Percentiles rank a stretch among this genome's conserved stretches.
Conservation (phyloP, 2,113 vertebrate species). For the Dicaeum eximium region DNA sequence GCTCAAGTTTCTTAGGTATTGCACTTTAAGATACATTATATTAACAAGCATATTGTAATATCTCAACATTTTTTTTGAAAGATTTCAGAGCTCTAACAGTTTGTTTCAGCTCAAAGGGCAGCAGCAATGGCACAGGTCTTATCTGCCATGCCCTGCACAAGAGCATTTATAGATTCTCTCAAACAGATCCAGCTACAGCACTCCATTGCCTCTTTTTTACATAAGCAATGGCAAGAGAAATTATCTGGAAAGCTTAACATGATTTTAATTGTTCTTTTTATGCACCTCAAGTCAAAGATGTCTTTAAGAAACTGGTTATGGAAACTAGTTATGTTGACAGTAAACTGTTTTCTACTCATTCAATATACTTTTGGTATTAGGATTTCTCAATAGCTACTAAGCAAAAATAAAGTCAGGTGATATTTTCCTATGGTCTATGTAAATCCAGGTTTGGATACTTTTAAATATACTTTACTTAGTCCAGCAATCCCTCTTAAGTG, state of each 20-base stretch:
- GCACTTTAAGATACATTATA: neutral
- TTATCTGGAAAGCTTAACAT: neutral
- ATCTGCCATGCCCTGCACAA: neutral
- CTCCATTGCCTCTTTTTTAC: neutral
- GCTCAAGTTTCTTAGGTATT: neutral
- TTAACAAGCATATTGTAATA: neutral
- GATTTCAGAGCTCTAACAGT: neutral
- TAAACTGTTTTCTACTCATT: neutral
- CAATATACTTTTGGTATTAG: neutral
- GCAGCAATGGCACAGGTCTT: neutral
- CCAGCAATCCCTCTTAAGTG: neutral
- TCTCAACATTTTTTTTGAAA: neutral
- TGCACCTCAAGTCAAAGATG: neutral
- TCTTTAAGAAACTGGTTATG: neutral
- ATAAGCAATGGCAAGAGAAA: neutral
- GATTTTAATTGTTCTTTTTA: neutral
- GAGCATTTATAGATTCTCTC: neutral
- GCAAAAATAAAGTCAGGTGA: neutral
- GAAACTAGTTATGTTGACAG: neutral
- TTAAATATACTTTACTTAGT: neutral
- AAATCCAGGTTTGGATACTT: neutral
- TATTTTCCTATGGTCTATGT: neutral
- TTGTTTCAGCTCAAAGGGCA: neutral
- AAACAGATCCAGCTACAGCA: neutral
- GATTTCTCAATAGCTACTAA: neutral